Percentiles rank a stretch among this genome's conserved stretches.
These are phyloP conservation scores for Imbricaverruca yamaguchii DNA, from an alignment of 2,888 invertebrate genomes.

Conservation along the genomic window DNA sequence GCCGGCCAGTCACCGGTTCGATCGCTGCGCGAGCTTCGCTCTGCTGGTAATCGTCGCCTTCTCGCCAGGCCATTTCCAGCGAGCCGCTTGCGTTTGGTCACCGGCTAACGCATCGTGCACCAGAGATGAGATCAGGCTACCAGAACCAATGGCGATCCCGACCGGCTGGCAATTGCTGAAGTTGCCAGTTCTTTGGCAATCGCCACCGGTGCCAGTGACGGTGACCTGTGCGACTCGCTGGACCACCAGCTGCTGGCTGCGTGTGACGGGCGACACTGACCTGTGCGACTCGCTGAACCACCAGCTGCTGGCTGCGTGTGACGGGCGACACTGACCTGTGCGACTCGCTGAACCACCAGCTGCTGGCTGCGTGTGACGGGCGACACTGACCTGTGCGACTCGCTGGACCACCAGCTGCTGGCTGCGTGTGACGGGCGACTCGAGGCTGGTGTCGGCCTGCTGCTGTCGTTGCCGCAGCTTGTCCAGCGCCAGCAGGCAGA, in stretches of 20 bases:
- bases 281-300: background rate
- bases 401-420: background rate
- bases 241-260: background rate
- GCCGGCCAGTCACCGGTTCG: too few species aligned
- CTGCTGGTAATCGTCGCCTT: too few species aligned
- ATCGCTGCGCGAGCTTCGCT: too few species aligned
- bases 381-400: background rate
- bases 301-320: background rate
- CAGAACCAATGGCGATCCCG: too few species aligned
- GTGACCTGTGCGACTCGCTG: background rate
- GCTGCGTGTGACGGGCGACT: background rate
- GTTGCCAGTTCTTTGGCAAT: too few species aligned
- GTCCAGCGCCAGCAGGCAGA: conserved; percentile 3
- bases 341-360: background rate
- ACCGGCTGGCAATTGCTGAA: too few species aligned
- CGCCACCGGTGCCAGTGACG: background rate
- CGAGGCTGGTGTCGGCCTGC: background rate
- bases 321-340: background rate
- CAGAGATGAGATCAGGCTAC: too few species aligned
- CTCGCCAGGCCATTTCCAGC: too few species aligned
- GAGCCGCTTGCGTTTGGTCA: too few species aligned
- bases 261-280: background rate
- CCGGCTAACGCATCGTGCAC: too few species aligned
- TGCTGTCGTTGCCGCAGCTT: background rate
- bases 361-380: background rate